Conservation (phyloP, 1,140 invertebrate genomes). For the Drosophila pectinifera region DNA sequence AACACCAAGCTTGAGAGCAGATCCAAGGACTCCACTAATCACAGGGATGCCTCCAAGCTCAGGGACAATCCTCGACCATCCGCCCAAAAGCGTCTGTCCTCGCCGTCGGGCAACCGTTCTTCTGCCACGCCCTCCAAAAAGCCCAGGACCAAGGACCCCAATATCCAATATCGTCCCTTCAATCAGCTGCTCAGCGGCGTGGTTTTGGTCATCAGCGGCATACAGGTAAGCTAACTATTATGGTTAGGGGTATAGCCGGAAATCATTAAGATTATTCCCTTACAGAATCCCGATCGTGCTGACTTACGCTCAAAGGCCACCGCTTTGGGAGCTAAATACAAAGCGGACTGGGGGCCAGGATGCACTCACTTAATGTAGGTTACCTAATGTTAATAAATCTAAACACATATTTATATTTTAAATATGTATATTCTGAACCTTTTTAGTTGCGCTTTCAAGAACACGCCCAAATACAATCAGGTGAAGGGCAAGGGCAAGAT, state of each 20-base stretch:
- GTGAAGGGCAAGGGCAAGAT: slow-evolving; percentile 90
- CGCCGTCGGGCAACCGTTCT: slow-evolving; percentile 10
- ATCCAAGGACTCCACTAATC: slow-evolving; percentile 2
- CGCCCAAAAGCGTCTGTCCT: slow-evolving; percentile 49
- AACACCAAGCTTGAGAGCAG: background rate
- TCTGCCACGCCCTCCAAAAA: slow-evolving; percentile 52
- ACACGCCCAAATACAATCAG: slow-evolving; percentile 94
- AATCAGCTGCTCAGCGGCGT: slow-evolving; percentile 88
- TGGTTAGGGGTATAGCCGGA: background rate
- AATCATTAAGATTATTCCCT: background rate
- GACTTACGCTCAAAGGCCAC: slow-evolving; percentile 89
- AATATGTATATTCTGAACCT: slow-evolving; percentile 6
- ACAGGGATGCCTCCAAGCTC: background rate
- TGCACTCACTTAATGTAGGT: slow-evolving; percentile 70
- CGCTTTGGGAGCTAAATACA: slow-evolving; percentile 92
- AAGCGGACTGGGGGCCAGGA: slow-evolving; percentile 70
- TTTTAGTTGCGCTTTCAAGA: slow-evolving; percentile 93
- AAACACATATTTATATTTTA: too few species aligned
- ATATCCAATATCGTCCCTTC: slow-evolving; percentile 86
- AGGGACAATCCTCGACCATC: slow-evolving; percentile 27
- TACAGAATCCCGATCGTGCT: slow-evolving; percentile 90
- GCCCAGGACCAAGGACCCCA: slow-evolving; percentile 29
- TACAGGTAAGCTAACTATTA: slow-evolving; percentile 85
- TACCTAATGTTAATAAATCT: background rate
- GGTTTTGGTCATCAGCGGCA: slow-evolving; percentile 93